Evolutionary conservation across 2,113 vertebrate species (phyloP), one percentile per base, ranked within the genome.

Genomic region (Pachyramphus minor): DNA sequence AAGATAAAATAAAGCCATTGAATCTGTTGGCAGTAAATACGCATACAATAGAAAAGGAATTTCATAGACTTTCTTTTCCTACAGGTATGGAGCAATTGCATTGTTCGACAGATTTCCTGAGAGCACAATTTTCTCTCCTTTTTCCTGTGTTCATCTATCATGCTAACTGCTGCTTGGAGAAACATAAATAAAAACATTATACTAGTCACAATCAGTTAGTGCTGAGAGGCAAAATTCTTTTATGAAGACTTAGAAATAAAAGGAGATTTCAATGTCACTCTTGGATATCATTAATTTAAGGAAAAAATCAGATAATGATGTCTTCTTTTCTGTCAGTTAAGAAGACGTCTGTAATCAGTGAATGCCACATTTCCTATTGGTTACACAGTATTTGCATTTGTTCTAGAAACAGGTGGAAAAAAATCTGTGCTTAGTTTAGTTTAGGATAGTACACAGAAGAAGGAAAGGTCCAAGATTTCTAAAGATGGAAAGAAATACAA

Each of bases 141-240:
- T 80, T 64, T 86, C 17, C 28, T 56, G 27, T 45, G 23, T 75
- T 93, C 68, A 72, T 96, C 79, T 68, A 45, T 84, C 88, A 72
- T 50, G 37, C 52, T 91, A 90, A 92, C 50, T 78, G 47, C 37
- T 88, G 63, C 68, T 95, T 72, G 47, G 64, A 95, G 93, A 90
- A 93, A 96, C 82, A 90, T 78, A 81, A 93, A 96, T 83, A 74
- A 89, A 95, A 93, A 93, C 75, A 95, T 86, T 95, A 64, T 58
- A 75, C 56, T 78, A 87, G 75, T 56, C 50, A 78, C 0, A 0
- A 86, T 78, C 85, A 35, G 31, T 78, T 80, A 71, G 35, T 64
- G 53, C 14, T 68, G 68, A 96, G 42, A 82, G 18, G 21, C 20
- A 44, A 80, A 84, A 8, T 33, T 84, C 8, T 86, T 88, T 37